phyloP scores from a whole-genome alignment of 2,113 vertebrate species.

The Morphnarchus princeps region DNA sequence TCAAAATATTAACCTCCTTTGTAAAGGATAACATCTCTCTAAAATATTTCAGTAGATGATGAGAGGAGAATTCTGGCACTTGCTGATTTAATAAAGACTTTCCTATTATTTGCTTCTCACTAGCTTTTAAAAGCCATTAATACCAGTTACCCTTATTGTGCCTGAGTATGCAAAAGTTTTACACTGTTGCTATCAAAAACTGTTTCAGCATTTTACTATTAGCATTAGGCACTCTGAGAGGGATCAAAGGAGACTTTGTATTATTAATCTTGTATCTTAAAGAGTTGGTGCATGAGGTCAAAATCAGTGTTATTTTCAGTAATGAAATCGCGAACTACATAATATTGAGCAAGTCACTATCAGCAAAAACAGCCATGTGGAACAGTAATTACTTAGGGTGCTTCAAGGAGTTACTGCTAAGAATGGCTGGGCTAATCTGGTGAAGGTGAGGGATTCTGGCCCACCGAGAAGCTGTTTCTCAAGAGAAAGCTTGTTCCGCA shows the following conservation, averaged over 20 bases:
- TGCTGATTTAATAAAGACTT: background rate
- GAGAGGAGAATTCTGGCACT: background rate
- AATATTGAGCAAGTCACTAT: background rate
- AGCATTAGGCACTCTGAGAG: background rate
- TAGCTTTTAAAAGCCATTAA: background rate
- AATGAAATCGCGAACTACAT: background rate
- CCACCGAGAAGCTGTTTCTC: background rate
- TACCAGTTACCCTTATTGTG: background rate
- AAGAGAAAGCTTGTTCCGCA: background rate
- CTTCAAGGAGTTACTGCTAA: background rate
- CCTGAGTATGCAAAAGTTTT: background rate
- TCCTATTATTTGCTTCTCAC: background rate
- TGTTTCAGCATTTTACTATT: background rate
- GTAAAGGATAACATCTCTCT: background rate
- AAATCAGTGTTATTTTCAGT: background rate
- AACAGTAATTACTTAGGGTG: background rate
- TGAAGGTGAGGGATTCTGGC: background rate
- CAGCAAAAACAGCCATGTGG: accelerated
- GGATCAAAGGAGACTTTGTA: background rate
- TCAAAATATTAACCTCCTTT: background rate
- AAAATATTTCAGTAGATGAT: background rate
- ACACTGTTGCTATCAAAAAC: background rate
- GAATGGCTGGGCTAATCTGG: background rate
- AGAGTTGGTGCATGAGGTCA: background rate
- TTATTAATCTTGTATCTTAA: background rate